These are phyloP conservation scores for Austrofundulus limnaeus DNA, from an alignment of 2,113 vertebrate genomes.

Conservation along the genomic window DNA sequence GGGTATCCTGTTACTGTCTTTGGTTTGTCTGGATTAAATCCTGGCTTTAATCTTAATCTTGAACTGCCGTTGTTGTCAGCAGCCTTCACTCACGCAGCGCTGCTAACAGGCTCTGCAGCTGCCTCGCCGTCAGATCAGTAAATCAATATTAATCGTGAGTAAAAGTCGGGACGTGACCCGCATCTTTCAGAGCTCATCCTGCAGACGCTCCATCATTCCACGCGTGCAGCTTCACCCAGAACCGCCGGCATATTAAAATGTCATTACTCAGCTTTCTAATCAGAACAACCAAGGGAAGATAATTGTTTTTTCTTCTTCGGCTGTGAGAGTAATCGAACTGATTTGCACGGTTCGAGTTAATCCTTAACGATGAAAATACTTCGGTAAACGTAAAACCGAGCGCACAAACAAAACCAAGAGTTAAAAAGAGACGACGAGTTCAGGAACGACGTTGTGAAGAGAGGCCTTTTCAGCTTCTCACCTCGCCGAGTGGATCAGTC, in stretches of 20 bases:
- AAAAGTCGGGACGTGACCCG: constrained; percentile 1
- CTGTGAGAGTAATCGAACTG: background rate
- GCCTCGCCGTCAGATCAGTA: background rate
- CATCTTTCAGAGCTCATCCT: background rate
- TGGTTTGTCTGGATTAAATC: background rate
- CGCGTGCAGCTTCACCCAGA: background rate
- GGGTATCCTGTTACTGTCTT: background rate
- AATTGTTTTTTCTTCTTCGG: background rate
- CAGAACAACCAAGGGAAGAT: background rate
- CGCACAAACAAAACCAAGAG: no score
- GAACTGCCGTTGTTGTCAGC: background rate
- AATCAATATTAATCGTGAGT: constrained; percentile 32
- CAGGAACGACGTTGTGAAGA: no score
- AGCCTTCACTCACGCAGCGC: background rate
- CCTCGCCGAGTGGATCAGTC: no score
- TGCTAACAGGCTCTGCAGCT: background rate
- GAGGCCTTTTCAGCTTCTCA: no score
- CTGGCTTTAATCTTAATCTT: background rate
- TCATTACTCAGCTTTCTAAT: background rate
- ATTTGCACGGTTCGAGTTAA: no score
- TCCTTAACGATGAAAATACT: no score
- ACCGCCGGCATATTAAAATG: background rate
- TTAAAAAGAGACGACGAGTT: no score
- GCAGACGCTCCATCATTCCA: background rate
- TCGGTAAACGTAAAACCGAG: no score